phyloP scores from a whole-genome alignment of 2,888 invertebrate genomes.

The Nomada ferruginata region DNA sequence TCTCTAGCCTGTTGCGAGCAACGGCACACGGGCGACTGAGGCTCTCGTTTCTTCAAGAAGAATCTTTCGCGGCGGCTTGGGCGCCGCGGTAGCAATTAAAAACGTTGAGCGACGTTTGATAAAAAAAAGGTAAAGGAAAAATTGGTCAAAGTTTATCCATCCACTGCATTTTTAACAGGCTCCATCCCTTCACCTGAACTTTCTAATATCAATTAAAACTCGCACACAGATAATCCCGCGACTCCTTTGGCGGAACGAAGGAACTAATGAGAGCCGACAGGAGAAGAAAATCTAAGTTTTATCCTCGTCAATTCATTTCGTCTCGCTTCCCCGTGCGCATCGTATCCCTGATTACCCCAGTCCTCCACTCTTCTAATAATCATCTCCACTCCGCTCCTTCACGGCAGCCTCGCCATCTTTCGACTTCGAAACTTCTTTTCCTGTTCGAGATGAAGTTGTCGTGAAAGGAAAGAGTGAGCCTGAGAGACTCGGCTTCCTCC shows the following conservation, averaged over 20 bases:
- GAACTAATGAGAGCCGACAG: background rate
- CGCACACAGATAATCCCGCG: background rate
- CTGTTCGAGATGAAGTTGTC: slow-evolving; percentile 49
- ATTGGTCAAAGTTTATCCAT: slow-evolving; percentile 30
- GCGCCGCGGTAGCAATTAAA: slow-evolving; percentile 10
- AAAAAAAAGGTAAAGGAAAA: slow-evolving; percentile 4
- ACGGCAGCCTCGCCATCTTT: slow-evolving; percentile 38
- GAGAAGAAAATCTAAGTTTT: slow-evolving; percentile 42
- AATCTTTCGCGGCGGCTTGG: background rate
- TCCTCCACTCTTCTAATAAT: slow-evolving; percentile 62
- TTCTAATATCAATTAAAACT: slow-evolving; percentile 54
- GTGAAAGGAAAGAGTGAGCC: slow-evolving; percentile 14
- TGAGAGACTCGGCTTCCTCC: background rate
- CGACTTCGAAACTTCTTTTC: slow-evolving; percentile 58
- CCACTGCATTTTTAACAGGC: slow-evolving; percentile 44
- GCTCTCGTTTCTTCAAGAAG: too few relatives aligned
- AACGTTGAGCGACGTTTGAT: slow-evolving; percentile 20
- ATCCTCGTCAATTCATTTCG: slow-evolving; percentile 7
- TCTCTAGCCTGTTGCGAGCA: slow-evolving; percentile 7
- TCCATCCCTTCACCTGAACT: slow-evolving; percentile 24
- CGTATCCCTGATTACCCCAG: slow-evolving; percentile 51
- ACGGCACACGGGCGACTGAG: background rate
- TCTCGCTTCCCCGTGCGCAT: slow-evolving; percentile 27
- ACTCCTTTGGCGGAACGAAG: background rate
- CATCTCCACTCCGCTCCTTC: slow-evolving; percentile 51